These are phyloP conservation scores for Arvicanthis niloticus DNA, from an alignment of 2,113 vertebrate species.

Conservation along the genomic window DNA sequence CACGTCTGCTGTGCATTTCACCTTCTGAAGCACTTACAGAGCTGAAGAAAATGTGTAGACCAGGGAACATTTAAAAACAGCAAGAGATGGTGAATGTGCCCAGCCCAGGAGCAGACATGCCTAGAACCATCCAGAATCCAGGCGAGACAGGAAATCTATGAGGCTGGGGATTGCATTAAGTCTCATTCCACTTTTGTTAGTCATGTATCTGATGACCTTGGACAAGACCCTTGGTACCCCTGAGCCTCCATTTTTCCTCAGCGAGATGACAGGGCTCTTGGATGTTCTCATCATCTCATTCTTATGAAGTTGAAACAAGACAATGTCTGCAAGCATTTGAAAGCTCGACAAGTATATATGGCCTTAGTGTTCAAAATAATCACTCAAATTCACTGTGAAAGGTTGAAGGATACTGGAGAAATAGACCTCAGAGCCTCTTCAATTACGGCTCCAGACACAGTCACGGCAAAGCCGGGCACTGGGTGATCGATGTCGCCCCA, in stretches of 20 bases:
- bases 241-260: neutral
- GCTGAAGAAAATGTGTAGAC: neutral
- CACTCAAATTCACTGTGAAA: constrained; percentile 3
- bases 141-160: neutral
- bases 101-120: rapidly evolving
- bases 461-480: neutral
- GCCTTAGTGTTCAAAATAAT: constrained; percentile 42
- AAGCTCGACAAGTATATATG: neutral
- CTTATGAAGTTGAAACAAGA: neutral
- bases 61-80: neutral
- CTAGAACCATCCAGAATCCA: neutral
- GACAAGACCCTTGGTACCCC: neutral
- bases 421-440: constrained; percentile 47
- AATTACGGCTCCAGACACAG: constrained; percentile 7
- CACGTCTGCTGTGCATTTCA: neutral
- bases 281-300: neutral
- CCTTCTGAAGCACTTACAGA: neutral
- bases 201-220: neutral
- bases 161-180: neutral
- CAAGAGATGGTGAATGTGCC: neutral
- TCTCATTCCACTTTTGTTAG: neutral
- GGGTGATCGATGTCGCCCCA: neutral
- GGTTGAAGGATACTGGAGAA: neutral
- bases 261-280: neutral
- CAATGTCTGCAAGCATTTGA: neutral